Percentiles rank a stretch among this genome's conserved stretches.
phyloP scores from a whole-genome alignment of 2,113 vertebrate genomes.

The Platysteira castanea region DNA sequence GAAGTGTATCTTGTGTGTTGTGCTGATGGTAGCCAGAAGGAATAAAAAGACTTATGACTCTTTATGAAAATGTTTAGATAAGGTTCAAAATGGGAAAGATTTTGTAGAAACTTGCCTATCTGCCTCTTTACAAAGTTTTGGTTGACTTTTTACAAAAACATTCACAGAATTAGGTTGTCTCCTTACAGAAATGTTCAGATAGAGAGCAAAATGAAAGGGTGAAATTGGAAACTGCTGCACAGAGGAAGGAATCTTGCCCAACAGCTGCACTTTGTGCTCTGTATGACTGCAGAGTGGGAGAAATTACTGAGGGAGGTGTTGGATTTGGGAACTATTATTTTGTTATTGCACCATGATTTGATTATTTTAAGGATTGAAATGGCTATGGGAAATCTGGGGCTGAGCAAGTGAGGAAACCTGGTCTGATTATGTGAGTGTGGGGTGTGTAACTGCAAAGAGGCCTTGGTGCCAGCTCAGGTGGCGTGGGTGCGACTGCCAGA shows the following conservation, averaged over 20 bases:
- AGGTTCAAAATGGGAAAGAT: neutral
- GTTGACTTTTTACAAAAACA: neutral
- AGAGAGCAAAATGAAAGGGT: accelerated
- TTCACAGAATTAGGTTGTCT: neutral
- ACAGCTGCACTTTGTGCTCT: neutral
- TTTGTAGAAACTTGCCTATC: neutral
- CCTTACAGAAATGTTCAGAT: neutral
- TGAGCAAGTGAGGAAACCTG: too few species aligned
- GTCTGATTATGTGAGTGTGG: neutral
- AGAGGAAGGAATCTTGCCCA: too few species aligned
- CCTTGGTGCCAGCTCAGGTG: neutral
- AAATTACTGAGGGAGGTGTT: neutral
- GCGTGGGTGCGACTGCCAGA: neutral
- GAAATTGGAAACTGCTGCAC: neutral
- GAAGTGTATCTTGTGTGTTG: accelerated
- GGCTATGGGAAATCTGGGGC: neutral
- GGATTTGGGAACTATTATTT: neutral
- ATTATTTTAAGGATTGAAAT: neutral
- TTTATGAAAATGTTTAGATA: neutral
- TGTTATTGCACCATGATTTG: neutral
- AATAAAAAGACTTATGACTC: neutral
- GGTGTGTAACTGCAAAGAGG: neutral
- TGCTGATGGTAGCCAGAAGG: neutral
- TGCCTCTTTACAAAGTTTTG: neutral
- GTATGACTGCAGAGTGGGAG: neutral